These are phyloP conservation scores for Tetragnatha versicolor DNA, from an alignment of 1,140 invertebrate species.

Conservation along the genomic window DNA sequence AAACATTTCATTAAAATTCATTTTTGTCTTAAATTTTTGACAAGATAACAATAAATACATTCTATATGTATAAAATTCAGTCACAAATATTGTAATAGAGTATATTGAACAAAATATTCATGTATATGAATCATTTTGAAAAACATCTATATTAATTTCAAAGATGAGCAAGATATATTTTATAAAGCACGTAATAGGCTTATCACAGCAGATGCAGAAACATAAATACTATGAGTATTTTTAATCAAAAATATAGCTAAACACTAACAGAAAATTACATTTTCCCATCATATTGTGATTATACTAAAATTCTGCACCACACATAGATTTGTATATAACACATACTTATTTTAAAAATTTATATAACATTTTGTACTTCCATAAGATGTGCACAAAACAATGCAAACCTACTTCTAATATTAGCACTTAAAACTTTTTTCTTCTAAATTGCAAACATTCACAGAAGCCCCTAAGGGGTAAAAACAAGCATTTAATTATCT, in stretches of 20 bases:
- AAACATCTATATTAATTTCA: constrained; percentile 37
- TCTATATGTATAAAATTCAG: constrained; percentile 44
- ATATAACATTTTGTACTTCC: constrained; percentile 1
- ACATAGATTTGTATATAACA: constrained; percentile 35
- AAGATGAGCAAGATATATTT: constrained; percentile 45
- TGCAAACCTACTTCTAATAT: not conserved
- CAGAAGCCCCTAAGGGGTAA: too few species aligned
- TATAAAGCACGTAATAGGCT: constrained; percentile 44
- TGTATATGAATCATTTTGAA: constrained; percentile 24
- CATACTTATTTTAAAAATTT: too few species aligned
- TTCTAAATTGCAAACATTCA: too few species aligned
- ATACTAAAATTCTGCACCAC: not conserved
- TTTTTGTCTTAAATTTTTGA: constrained; percentile 44
- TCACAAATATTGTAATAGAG: constrained; percentile 28
- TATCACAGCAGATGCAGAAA: constrained; percentile 47
- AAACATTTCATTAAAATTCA: constrained; percentile 44
- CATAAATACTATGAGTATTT: constrained; percentile 34
- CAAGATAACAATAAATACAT: constrained; percentile 54
- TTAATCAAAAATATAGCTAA: constrained; percentile 28
- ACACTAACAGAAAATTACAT: constrained; percentile 17
- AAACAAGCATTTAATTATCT: too few species aligned
- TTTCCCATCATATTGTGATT: too few species aligned
- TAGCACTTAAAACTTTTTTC: too few species aligned
- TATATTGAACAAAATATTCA: constrained; percentile 12
- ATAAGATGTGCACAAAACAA: constrained; percentile 18